These are phyloP conservation scores for Coenonympha glycerion DNA, from an alignment of 2,888 invertebrate species.

Conservation along the genomic window DNA sequence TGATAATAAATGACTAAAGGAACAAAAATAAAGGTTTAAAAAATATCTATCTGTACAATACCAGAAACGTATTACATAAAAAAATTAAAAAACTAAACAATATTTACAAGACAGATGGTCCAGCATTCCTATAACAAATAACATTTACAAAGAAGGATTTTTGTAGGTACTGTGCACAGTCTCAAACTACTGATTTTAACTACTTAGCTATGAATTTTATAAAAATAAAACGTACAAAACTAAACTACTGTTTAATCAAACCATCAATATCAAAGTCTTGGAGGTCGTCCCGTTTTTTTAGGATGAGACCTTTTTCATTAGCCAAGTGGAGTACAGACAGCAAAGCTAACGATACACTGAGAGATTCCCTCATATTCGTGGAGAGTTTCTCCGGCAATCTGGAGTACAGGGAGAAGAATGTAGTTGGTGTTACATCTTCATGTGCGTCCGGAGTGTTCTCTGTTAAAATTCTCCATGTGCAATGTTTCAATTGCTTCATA, in stretches of 20 bases:
- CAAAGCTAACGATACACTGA: slow-evolving; percentile 86
- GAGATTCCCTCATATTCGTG: slow-evolving; percentile 79
- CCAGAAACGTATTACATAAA: background rate
- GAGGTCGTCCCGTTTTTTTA: slow-evolving; percentile 68
- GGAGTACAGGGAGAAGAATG: slow-evolving; percentile 76
- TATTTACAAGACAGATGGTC: slow-evolving; percentile 14
- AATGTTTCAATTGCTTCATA: slow-evolving; percentile 87
- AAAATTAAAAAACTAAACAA: slow-evolving; percentile 1
- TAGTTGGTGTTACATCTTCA: slow-evolving; percentile 58
- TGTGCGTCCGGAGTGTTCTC: slow-evolving; percentile 46
- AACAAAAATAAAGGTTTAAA: too few relatives aligned
- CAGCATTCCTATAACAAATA: slow-evolving; percentile 11
- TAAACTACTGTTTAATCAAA: slow-evolving; percentile 41
- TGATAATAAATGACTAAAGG: too few relatives aligned
- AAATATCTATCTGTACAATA: too few relatives aligned
- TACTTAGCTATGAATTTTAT: background rate
- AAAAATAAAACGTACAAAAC: background rate
- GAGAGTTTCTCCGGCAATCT: slow-evolving; percentile 75
- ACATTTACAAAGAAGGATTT: too few relatives aligned
- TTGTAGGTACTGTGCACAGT: too few relatives aligned
- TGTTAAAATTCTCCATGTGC: slow-evolving; percentile 81
- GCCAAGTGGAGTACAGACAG: slow-evolving; percentile 88
- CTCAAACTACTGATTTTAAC: too few relatives aligned
- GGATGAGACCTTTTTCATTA: slow-evolving; percentile 82
- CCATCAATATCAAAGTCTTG: slow-evolving; percentile 72